Conservation (phyloP, 2,888 invertebrate genomes). For the Polymixis flavicincta region DNA sequence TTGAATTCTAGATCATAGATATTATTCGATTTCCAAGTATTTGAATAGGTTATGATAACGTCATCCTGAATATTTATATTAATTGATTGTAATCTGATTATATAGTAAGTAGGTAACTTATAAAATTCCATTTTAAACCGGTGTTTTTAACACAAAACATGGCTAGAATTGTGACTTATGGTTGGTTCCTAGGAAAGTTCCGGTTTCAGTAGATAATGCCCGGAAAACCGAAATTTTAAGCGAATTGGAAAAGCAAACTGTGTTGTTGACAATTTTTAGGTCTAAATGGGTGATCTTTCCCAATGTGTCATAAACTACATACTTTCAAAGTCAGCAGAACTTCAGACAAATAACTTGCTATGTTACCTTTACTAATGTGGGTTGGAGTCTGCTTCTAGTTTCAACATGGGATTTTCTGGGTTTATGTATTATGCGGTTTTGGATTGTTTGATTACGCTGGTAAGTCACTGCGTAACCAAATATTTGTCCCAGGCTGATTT, state of each 20-base stretch:
- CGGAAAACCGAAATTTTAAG: neutral
- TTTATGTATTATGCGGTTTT: neutral
- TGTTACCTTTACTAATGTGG: neutral
- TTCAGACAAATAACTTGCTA: neutral
- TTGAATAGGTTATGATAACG: neutral
- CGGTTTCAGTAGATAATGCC: neutral
- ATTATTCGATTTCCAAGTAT: constrained; percentile 3
- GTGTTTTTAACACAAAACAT: neutral
- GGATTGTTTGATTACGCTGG: neutral
- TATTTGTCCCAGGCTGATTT: no score
- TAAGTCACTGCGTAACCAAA: constrained; percentile 2
- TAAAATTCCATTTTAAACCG: neutral
- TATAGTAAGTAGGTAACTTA: neutral
- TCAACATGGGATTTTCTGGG: neutral
- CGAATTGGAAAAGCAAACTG: neutral
- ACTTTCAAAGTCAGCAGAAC: neutral
- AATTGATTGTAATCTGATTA: neutral
- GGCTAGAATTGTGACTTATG: neutral
- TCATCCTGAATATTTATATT: constrained; percentile 2
- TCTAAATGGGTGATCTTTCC: neutral
- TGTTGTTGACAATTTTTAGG: neutral
- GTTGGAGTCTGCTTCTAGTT: neutral
- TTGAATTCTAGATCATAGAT: neutral
- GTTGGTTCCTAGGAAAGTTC: neutral
- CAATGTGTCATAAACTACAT: neutral